Conservation (phyloP, 2,113 vertebrate species). For the Phylloscopus whistleri region DNA sequence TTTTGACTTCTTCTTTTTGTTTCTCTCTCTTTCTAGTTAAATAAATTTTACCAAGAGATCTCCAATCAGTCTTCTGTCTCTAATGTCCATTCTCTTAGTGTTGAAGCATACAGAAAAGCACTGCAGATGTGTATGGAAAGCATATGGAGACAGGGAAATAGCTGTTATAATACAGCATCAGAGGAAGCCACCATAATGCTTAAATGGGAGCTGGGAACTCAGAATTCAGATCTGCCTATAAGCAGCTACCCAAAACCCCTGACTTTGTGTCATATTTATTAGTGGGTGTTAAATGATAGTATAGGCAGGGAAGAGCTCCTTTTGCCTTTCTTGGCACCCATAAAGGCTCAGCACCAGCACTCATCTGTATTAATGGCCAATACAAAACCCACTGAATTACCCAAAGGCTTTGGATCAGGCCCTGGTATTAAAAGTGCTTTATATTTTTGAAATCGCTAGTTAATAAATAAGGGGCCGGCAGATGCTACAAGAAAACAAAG, state of each 20-base stretch:
- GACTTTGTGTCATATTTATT: not conserved
- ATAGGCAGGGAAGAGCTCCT: not conserved
- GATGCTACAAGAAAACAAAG: conserved; percentile 44
- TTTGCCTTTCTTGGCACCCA: not conserved
- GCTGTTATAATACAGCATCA: not conserved
- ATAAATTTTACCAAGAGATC: not conserved
- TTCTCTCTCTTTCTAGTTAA: not conserved
- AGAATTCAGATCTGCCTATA: not conserved
- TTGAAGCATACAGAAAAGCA: not conserved
- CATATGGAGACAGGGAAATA: not conserved
- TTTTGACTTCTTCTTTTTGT: not conserved
- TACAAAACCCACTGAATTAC: not conserved
- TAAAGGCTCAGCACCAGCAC: not conserved
- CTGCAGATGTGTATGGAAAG: not conserved
- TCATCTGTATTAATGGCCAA: not conserved
- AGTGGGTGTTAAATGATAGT: not conserved
- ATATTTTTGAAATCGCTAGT: conserved; percentile 31
- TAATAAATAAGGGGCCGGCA: conserved; percentile 49
- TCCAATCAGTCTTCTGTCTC: not conserved
- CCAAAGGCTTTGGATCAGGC: not conserved
- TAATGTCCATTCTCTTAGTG: not conserved
- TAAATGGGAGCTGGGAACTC: not conserved
- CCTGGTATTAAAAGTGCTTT: conserved; percentile 33
- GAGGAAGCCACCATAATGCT: not conserved
- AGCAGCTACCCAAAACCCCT: not conserved